Conservation (phyloP, 2,797 vertebrate species). For the Chelonia mydas region DNA sequence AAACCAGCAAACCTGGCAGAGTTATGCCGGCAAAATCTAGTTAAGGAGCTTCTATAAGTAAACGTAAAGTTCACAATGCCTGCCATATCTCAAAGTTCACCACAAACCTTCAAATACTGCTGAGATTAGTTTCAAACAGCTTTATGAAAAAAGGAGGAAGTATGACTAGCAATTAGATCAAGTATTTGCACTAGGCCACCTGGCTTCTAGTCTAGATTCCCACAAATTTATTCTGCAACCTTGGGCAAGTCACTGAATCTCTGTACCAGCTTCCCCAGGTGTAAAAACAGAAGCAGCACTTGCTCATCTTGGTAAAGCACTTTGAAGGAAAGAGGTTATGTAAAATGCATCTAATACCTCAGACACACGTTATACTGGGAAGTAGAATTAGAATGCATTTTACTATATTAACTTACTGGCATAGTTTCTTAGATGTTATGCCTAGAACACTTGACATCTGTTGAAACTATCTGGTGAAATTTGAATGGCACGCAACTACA, state of each 20-base stretch:
- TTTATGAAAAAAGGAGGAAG: background rate
- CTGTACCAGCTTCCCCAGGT: background rate
- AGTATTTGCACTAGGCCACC: background rate
- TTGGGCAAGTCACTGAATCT: background rate
- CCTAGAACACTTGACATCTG: background rate
- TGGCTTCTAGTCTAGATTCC: background rate
- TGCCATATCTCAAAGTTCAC: background rate
- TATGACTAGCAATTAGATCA: background rate
- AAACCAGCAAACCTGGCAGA: background rate
- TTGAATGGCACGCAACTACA: background rate
- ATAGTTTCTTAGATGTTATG: background rate
- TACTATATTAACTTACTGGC: background rate
- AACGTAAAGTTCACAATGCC: background rate
- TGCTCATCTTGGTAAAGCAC: background rate
- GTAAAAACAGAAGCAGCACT: background rate
- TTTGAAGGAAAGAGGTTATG: background rate
- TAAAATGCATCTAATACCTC: background rate
- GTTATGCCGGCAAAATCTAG: background rate
- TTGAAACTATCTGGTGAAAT: background rate
- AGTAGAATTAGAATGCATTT: background rate
- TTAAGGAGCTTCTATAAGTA: background rate
- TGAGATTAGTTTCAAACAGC: background rate
- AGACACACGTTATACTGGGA: background rate
- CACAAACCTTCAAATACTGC: background rate
- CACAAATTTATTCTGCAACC: background rate